Evolutionary conservation across 2,113 vertebrate genomes (phyloP), one percentile per base, ranked within the genome.

Genomic region (Upupa epops): DNA sequence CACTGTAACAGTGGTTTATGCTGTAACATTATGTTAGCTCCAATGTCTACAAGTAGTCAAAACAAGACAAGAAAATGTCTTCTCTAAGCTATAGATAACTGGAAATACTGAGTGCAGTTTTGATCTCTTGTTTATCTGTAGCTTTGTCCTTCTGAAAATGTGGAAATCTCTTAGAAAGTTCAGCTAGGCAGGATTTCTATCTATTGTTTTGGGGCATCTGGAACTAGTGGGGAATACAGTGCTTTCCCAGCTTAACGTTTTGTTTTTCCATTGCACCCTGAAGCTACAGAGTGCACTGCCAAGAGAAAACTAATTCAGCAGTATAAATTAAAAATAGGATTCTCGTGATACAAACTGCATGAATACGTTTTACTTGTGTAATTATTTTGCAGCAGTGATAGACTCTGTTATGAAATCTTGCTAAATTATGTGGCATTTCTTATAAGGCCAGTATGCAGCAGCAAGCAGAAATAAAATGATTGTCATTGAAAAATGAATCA

Each of bases 281-380:
- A 96, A 94, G 89, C 89, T 90, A 94, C 59, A 85, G 15, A 81
- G 40, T 60, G 66, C 77, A 94, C 89, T 95, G 92, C 96, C 95
- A 96, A 96, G 84, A 89, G 68, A 95, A 92, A 96, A 95, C 86
- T 79, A 94, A 95, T 92, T 94, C 86, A 83, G 70, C 59, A 83
- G 69, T 93, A 84, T 95, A 91, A 94, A 96, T 93, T 95, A 95
- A 96, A 96, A 96, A 94, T 94, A 91, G 87, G 82, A 88, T 95
- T 93, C 79, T 87, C 4, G 4, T 95, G 95, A 93, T 86, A 95
- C 81, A 95, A 92, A 92, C 56, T 92, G 88, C 88, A 86, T 77
- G 87, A 95, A 90, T 89, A 77, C 55, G 68, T 82, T 92, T 93
- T 88, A 94, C 55, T 94, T 87, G 76, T 92, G 55, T 80, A 91